Evolutionary conservation across 2,113 vertebrate species (phyloP).

Genomic region (Oreochromis aureus): DNA sequence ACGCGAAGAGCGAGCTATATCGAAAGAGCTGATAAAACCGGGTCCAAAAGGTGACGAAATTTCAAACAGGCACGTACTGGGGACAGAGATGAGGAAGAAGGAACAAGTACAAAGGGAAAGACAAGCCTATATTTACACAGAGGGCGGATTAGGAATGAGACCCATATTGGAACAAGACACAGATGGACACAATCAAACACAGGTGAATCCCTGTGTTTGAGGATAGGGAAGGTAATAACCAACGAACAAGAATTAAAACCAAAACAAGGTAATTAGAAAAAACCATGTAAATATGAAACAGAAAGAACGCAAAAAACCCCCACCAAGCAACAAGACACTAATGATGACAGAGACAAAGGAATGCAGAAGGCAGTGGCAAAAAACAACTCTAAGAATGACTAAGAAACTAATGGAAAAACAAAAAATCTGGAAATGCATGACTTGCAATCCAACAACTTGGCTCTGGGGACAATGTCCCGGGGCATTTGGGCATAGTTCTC

Average conservation of each 20-base stretch:
- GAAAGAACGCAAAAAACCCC: fast-evolving
- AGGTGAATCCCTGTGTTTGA: not conserved
- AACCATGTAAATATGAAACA: not conserved
- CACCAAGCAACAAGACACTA: not conserved
- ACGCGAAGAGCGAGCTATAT: not conserved
- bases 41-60: not conserved
- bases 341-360: not conserved
- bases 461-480: not conserved
- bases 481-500: not conserved
- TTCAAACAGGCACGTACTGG: not conserved
- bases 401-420: not conserved
- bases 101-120: not conserved
- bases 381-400: not conserved
- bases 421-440: not conserved
- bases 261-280: not conserved
- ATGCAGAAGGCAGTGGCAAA: not conserved
- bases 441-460: not conserved
- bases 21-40: not conserved
- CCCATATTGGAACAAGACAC: not conserved
- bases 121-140: not conserved
- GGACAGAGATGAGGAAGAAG: not conserved
- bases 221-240: not conserved
- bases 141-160: not conserved
- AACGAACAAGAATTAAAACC: not conserved
- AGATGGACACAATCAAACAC: not conserved